Base-by-base conservation (phyloP, 2,888 invertebrate genomes). In the Alloscopus bannaensis region DNA sequence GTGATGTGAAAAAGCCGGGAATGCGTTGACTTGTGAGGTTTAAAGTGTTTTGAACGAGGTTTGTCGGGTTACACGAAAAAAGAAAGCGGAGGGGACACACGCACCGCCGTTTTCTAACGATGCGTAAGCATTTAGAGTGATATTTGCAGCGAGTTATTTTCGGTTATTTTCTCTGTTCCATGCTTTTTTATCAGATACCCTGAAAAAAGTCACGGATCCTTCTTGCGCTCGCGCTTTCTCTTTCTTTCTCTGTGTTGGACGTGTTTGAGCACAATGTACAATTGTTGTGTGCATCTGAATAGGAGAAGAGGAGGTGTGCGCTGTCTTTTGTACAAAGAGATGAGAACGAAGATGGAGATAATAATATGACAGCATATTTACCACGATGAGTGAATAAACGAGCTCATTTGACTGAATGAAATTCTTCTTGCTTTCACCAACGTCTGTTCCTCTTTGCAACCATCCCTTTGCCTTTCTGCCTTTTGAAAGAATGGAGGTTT, bases 401-500 rank as follows among this genome's bases (percentile, higher is more conserved):
- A 68, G 62, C 76, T 68, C 73, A 75, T 75, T 75, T 75, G 59
- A 24, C 31, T 45, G 47, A 59, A 75, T 68, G 66, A 60, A 68
- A 66, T 68, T 75, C 68, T 36, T 52, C 40, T 22, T 22, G n/a
- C 60, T 55, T 28, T 65, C 31, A 3, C 42, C 22, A 40, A 29
- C 29, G 13, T 31, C 18, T 36, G 6, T 36, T 36, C 13, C 13
- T 6, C n/a, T 22, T 52, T 22, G 52, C 22, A 3, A 22, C 31
- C 22, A 3, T 59, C 36, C 18, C 36, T 22, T 36, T 13, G 18
- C 36, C 20, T 45, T 52, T 16, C 42, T 50, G 22, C 3, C 3
- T 66, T 66, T 52, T 18, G 6, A 16, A 28, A 26, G 2, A n/a
- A 64, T 45, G 26, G 11, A 1, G 47, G 26, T 26, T 45, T n/a